Conservation (phyloP, 2,113 vertebrate genomes). For the Salvelinus namaycush region DNA sequence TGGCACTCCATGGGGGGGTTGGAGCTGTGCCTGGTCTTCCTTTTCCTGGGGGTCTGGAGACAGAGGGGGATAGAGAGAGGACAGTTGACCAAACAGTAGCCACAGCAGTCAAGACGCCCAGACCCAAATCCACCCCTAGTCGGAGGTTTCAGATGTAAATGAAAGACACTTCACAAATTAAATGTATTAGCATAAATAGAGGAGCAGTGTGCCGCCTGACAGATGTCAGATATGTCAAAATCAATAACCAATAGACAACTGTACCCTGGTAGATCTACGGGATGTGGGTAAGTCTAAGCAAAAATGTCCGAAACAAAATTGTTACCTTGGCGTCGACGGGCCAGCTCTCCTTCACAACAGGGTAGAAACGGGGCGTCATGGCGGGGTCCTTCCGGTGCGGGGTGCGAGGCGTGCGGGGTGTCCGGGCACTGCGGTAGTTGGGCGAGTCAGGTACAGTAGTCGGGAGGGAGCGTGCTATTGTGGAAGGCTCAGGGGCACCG, state of each 20-base stretch:
- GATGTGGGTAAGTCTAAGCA: too few species aligned
- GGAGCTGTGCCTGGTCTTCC: conserved; percentile 97
- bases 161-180: too few species aligned
- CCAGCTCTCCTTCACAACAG: conserved; percentile 94
- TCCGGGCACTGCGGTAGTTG: conserved; percentile 89
- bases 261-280: too few species aligned
- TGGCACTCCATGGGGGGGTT: conserved; percentile 98
- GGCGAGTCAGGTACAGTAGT: conserved; percentile 96
- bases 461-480: conserved; percentile 90
- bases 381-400: conserved; percentile 91
- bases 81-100: background rate
- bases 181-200: too few species aligned
- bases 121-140: background rate
- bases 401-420: conserved; percentile 93
- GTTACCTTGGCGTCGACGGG: conserved; percentile 93
- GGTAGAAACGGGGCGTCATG: conserved; percentile 95
- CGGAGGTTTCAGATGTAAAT: too few species aligned
- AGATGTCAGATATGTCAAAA: too few species aligned
- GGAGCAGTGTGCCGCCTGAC: too few species aligned
- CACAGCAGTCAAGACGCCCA: too few species aligned
- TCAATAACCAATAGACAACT: too few species aligned
- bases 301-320: too few species aligned
- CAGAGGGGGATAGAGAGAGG: background rate
- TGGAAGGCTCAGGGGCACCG: conserved; percentile 89
- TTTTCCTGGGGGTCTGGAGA: conserved; percentile 92